phyloP scores from a whole-genome alignment of 2,888 invertebrate species.

The Pseudoips prasinana region DNA sequence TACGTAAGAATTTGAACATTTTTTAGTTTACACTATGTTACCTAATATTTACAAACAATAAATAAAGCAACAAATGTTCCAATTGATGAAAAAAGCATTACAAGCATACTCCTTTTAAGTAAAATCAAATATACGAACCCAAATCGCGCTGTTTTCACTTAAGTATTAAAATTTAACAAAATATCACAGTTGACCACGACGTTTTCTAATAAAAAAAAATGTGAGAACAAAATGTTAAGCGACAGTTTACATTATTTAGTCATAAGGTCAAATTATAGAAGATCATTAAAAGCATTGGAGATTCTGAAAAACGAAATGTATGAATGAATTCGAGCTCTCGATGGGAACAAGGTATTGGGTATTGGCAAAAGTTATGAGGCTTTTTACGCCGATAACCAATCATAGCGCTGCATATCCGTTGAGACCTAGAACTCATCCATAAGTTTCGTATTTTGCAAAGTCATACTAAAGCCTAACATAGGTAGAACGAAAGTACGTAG shows the following conservation, averaged over 20 bases:
- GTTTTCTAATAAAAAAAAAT: conserved; percentile 55
- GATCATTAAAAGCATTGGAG: conserved; percentile 21
- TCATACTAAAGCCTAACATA: no score
- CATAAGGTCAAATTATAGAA: conserved; percentile 32
- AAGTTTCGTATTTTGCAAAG: no score
- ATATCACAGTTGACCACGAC: conserved; percentile 82
- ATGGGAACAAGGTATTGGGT: no score
- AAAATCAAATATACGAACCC: conserved; percentile 52
- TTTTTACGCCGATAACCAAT: no score
- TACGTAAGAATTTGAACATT: conserved; percentile 57
- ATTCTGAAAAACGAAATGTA: conserved; percentile 19
- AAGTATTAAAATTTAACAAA: conserved; percentile 79
- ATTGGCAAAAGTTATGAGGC: no score
- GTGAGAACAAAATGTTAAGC: conserved; percentile 58
- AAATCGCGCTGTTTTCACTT: conserved; percentile 61
- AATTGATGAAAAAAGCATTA: conserved; percentile 48
- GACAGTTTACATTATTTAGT: conserved; percentile 35
- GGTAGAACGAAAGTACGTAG: no score
- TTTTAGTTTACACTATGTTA: conserved; percentile 53
- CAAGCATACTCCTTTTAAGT: conserved; percentile 47
- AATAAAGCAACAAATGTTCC: conserved; percentile 74
- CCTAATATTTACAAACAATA: conserved; percentile 78
- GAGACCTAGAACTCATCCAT: no score
- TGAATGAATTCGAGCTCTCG: no score
- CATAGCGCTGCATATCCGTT: no score